These are phyloP conservation scores for Grallaria varia DNA, from an alignment of 2,113 vertebrate genomes.

Conservation along the genomic window DNA sequence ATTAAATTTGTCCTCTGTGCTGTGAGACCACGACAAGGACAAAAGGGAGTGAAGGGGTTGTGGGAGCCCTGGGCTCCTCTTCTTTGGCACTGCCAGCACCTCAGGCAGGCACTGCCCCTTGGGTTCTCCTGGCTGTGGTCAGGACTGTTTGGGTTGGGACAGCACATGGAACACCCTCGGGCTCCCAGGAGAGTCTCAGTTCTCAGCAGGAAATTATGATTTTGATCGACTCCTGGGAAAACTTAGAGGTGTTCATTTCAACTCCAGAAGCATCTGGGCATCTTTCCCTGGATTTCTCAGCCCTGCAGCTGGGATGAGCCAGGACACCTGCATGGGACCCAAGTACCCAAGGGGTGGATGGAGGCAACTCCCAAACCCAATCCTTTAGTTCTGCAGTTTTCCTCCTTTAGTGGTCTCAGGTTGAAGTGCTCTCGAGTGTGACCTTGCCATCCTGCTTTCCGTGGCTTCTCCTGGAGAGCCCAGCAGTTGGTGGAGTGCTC, in stretches of 20 bases:
- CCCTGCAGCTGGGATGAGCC: neutral
- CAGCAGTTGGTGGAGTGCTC: neutral
- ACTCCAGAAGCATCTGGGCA: neutral
- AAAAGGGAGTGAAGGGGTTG: neutral
- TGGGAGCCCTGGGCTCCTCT: neutral
- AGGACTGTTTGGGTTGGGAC: neutral
- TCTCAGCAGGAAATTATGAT: neutral
- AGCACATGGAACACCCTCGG: neutral
- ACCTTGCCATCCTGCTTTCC: neutral
- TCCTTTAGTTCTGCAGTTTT: neutral
- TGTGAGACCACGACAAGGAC: accelerated
- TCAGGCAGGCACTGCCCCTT: neutral
- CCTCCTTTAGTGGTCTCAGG: neutral
- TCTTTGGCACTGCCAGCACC: neutral
- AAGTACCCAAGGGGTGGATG: neutral
- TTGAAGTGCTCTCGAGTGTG: neutral
- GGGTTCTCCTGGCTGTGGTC: neutral
- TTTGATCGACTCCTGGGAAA: neutral
- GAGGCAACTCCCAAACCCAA: neutral
- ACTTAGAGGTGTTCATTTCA: neutral
- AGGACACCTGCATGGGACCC: too few species aligned
- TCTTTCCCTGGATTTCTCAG: neutral
- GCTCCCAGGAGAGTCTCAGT: neutral
- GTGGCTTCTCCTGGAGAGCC: neutral
- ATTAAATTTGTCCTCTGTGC: neutral